phyloP scores from a whole-genome alignment of 2,888 invertebrate species.

The Temnothorax unifasciatus region DNA sequence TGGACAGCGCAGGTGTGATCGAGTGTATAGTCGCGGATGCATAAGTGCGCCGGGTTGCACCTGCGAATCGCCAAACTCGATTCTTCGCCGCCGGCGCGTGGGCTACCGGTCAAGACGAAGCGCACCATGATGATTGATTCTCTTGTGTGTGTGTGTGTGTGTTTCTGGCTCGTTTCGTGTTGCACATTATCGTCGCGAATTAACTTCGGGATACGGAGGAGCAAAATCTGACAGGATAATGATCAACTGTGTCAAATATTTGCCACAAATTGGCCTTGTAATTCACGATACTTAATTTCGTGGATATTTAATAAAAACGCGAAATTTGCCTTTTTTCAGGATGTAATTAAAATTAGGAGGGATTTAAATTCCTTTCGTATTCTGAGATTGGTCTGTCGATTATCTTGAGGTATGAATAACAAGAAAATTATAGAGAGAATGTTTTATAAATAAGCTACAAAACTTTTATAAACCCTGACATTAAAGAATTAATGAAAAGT shows the following conservation, averaged over 20 bases:
- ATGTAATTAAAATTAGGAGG: not conserved
- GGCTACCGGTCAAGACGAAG: slow-evolving; percentile 10
- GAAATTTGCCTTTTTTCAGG: not conserved
- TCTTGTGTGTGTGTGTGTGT: not conserved
- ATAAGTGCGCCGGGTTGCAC: slow-evolving; percentile 62
- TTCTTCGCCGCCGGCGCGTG: slow-evolving; percentile 28
- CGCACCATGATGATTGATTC: slow-evolving; percentile 22
- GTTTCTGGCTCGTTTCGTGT: not conserved
- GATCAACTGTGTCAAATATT: not conserved
- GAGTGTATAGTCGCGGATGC: slow-evolving; percentile 49
- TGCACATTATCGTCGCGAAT: slow-evolving; percentile 6
- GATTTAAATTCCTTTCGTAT: not conserved
- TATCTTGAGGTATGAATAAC: not conserved
- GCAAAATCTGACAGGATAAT: not conserved
- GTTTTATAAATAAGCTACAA: not conserved
- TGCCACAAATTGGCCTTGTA: not conserved
- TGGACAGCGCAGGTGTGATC: slow-evolving; percentile 69
- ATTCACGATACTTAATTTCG: not conserved
- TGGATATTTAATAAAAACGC: not conserved
- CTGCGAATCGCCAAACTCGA: slow-evolving; percentile 62
- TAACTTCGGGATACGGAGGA: slow-evolving; percentile 2
- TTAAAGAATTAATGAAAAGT: not conserved
- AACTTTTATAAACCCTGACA: not conserved
- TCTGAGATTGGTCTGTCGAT: not conserved
- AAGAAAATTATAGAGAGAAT: not conserved